Evolutionary conservation across 2,797 vertebrate genomes (phyloP).

Genomic region (Hylomyscus alleni): DNA sequence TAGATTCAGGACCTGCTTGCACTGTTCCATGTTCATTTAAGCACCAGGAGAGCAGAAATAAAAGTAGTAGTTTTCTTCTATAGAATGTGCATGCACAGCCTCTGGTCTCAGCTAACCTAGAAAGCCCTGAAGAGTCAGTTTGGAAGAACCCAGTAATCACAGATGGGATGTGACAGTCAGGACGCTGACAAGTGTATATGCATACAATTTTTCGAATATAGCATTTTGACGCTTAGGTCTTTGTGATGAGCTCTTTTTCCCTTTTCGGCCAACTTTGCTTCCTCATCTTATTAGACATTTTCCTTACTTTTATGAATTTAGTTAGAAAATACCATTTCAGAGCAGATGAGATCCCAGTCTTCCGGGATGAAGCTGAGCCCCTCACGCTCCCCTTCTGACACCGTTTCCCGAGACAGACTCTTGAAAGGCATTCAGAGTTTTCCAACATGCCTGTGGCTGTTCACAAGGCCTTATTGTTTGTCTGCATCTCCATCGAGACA

Average conservation of each 20-base stretch:
- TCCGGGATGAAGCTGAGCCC: neutral
- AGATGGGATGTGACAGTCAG: neutral
- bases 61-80: neutral
- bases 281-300: slow-evolving; percentile 23
- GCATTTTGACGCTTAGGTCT: neutral
- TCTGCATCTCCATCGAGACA: slow-evolving; percentile 74
- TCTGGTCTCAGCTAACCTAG: neutral
- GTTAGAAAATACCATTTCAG: slow-evolving; percentile 29
- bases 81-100: rapidly evolving
- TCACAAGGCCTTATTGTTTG: slow-evolving; percentile 74
- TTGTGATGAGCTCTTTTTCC: neutral
- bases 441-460: slow-evolving; percentile 55
- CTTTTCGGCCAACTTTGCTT: neutral
- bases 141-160: neutral
- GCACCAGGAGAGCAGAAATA: neutral
- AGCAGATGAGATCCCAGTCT: neutral
- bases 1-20: neutral
- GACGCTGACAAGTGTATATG: neutral
- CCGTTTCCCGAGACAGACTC: slow-evolving; percentile 55
- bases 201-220: neutral
- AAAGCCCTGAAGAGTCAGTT: neutral
- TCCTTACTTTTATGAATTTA: slow-evolving; percentile 11
- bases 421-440: slow-evolving; percentile 64
- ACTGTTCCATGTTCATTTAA: neutral
- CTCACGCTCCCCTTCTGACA: slow-evolving; percentile 12